Evolutionary conservation across 2,113 vertebrate genomes (phyloP), one percentile per base, ranked within the genome.

Genomic region (Hydropotes inermis): DNA sequence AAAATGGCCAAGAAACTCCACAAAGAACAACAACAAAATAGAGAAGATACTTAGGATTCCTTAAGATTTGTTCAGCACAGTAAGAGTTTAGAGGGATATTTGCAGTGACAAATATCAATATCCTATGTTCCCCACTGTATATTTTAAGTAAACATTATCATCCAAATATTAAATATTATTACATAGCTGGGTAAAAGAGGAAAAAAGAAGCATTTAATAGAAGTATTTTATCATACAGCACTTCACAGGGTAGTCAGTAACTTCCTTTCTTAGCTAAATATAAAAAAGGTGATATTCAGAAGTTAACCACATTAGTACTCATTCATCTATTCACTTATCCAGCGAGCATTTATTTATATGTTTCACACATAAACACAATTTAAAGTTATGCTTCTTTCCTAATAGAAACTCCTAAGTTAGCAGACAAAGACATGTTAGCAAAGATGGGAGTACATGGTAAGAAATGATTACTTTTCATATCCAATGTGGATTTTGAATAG

Each of bases 71-170:
- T 61, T 91, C 43, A 70, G 19, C 10, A 93, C 16, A 89, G 19
- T 23, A 84, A 36, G 36, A 91, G 79, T 61, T 91, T 92, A 67
- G 30, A 70, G 27, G 27, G 27, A 15, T 81, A 74, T 78, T 81
- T 82, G 92, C 12, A 89, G 52, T 54, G n/a, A 76, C 12, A 86
- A 86, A 21, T 70, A 70, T 70, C 17, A 98, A 81, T 25, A 89
- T 28, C 28, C 43, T 91, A 70, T 96, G 16, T 61, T 74, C 25
- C 87, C 25, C 39, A 92, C 1, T n/a, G 30, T 52, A 36, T 55
- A 97, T 43, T 96, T 96, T 81, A 97, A 93, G 36, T 43, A 93
- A 93, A 74, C 5, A 93, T 57, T 87, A 89, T 17, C 39, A 97
- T 54, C 15, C 47, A 95, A 57, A 50, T 86, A 74, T 61, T 90